A percentile compares a stretch with the other conserved stretches of the same genome.
Evolutionary conservation across 2,797 vertebrate species (phyloP).

Genomic region (Myotis planiceps): DNA sequence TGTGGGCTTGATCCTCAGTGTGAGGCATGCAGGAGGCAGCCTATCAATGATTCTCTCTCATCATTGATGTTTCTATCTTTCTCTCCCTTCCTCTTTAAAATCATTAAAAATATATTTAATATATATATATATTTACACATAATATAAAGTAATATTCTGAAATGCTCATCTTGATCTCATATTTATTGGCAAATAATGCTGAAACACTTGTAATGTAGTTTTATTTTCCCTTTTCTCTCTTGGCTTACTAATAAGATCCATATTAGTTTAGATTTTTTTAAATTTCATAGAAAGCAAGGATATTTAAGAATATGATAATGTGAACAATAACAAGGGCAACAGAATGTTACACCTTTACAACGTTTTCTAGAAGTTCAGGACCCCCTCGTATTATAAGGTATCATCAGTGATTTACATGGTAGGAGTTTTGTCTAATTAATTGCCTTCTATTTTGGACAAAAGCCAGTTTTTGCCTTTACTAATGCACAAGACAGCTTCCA

Average conservation of each 20-base stretch:
- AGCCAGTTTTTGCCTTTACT: not conserved
- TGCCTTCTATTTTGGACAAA: not conserved
- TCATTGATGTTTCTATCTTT: too few species aligned
- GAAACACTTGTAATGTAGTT: not conserved
- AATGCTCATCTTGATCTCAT: not conserved
- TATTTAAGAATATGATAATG: not conserved
- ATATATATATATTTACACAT: too few species aligned
- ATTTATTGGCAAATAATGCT: not conserved
- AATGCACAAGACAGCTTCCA: not conserved
- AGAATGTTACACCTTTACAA: not conserved
- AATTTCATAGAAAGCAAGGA: not conserved
- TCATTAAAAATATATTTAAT: too few species aligned
- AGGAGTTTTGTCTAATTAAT: not conserved
- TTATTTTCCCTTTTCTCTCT: not conserved
- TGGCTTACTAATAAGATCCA: not conserved
- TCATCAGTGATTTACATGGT: not conserved
- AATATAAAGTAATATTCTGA: not conserved
- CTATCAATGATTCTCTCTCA: too few species aligned
- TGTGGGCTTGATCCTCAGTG: too few species aligned
- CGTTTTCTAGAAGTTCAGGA: conserved; percentile 7
- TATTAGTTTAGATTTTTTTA: not conserved
- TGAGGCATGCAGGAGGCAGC: too few species aligned
- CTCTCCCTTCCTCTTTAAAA: too few species aligned
- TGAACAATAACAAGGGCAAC: not conserved
- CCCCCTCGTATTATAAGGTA: not conserved